Conservation (phyloP, 1,140 invertebrate genomes). For the Leptestheria dahalacensis region DNA sequence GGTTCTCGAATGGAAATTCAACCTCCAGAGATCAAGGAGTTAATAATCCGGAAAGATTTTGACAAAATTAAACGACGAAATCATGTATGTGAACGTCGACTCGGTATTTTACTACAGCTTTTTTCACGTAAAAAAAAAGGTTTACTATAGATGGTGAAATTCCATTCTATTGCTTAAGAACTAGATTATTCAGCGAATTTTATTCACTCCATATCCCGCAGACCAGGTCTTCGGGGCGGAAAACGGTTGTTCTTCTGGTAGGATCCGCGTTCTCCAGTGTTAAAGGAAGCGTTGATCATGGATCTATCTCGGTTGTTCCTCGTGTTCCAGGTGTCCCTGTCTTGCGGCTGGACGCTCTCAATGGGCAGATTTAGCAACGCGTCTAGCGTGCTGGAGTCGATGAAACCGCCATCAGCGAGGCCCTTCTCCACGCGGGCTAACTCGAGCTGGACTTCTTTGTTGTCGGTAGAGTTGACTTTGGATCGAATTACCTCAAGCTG, state of each 20-base stretch:
- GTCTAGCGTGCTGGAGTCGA: slow-evolving; percentile 19
- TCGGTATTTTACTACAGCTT: neutral
- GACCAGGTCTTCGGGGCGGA: slow-evolving; percentile 11
- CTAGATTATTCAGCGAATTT: neutral
- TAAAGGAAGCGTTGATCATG: slow-evolving; percentile 9
- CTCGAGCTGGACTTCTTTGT: slow-evolving; percentile 28
- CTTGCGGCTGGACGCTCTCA: slow-evolving; percentile 7
- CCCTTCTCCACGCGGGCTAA: slow-evolving; percentile 30
- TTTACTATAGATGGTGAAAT: neutral
- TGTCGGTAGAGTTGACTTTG: slow-evolving; percentile 24
- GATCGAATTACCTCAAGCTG: slow-evolving; percentile 31
- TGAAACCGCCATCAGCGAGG: slow-evolving; percentile 29
- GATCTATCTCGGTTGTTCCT: neutral
- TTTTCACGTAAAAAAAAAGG: neutral
- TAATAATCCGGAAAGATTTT: too few species aligned
- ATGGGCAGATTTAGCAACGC: neutral
- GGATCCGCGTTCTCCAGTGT: neutral
- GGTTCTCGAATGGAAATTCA: too few species aligned
- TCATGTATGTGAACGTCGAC: too few species aligned
- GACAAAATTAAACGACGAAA: too few species aligned
- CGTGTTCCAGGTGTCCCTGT: slow-evolving; percentile 7
- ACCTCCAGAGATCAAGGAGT: too few species aligned
- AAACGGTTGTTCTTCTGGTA: neutral
- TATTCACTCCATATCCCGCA: slow-evolving; percentile 11
- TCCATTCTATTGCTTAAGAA: too few species aligned